Percentiles rank a stretch among this genome's conserved stretches.
These are phyloP conservation scores for Teleogryllus occipitalis DNA, from an alignment of 1,140 invertebrate genomes.

Conservation along the genomic window DNA sequence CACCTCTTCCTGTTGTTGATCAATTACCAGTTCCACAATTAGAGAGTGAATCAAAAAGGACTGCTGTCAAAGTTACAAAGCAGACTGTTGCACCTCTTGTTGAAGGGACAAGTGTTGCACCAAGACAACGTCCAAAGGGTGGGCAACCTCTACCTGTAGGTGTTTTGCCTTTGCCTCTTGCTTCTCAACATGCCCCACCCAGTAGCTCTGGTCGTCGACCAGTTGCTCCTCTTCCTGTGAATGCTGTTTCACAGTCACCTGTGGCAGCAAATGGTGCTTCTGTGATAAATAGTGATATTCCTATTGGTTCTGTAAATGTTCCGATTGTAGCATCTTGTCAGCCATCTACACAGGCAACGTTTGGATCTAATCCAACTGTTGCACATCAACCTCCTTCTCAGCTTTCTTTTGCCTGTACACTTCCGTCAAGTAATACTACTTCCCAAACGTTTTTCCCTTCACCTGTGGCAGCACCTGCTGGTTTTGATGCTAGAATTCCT, in stretches of 20 bases:
- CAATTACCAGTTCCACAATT: constrained; percentile 53
- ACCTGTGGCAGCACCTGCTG: constrained; percentile 10
- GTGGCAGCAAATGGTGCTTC: constrained; percentile 9
- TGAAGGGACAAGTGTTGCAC: constrained; percentile 75
- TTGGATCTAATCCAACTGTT: not conserved
- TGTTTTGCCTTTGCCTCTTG: constrained; percentile 17
- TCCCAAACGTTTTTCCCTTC: constrained; percentile 12
- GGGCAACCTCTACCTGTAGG: constrained; percentile 15
- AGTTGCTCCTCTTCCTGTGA: constrained; percentile 2
- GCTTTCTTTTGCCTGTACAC: not conserved
- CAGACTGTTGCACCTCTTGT: constrained; percentile 35
- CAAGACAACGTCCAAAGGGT: constrained; percentile 70
- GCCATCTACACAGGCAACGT: not conserved
- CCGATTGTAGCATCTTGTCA: not conserved
- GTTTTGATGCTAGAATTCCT: not conserved
- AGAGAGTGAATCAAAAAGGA: constrained; percentile 55
- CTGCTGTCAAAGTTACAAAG: constrained; percentile 43
- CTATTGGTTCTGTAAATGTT: not conserved
- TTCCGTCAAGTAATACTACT: constrained; percentile 17
- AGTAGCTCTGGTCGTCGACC: constrained; percentile 10
- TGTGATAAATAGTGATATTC: not conserved
- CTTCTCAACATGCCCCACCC: not conserved
- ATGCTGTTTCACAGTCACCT: constrained; percentile 18
- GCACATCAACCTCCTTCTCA: constrained; percentile 16
- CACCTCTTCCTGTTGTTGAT: constrained; percentile 52